A percentile compares a stretch with the other conserved stretches of the same genome.
Evolutionary conservation across 2,888 invertebrate genomes (phyloP).

Genomic region (Brenthis hecate): DNA sequence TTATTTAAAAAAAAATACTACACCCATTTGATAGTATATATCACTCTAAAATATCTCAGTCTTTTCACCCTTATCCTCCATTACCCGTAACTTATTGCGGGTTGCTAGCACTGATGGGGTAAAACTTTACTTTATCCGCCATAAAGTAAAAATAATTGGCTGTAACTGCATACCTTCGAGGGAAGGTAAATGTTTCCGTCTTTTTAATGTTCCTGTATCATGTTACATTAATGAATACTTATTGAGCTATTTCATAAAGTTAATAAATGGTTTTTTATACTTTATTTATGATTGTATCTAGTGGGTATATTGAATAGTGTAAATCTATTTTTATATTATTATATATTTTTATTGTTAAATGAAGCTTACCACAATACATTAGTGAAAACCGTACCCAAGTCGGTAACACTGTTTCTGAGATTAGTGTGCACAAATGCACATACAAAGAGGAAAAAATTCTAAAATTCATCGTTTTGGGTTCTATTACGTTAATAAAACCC

Average conservation of each 20-base stretch:
- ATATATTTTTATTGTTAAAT: too few species aligned
- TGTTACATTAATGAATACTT: constrained; percentile 14
- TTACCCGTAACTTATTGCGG: constrained; percentile 35
- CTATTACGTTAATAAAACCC: too few species aligned
- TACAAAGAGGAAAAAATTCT: too few species aligned
- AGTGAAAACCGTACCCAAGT: too few species aligned
- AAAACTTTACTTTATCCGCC: constrained; percentile 39
- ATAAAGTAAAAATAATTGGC: constrained; percentile 38
- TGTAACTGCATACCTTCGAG: constrained; percentile 25
- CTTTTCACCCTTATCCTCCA: constrained; percentile 34
- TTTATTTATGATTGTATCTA: neutral
- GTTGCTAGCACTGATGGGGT: constrained; percentile 33
- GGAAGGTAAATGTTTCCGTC: constrained; percentile 28
- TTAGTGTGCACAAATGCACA: too few species aligned
- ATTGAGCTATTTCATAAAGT: neutral
- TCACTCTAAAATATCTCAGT: constrained; percentile 33
- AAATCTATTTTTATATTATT: too few species aligned
- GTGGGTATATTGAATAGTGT: neutral
- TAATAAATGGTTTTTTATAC: neutral
- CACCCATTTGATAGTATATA: constrained; percentile 19
- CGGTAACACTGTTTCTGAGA: too few species aligned
- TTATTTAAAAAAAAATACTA: constrained; percentile 11
- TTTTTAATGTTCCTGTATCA: constrained; percentile 29
- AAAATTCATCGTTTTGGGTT: too few species aligned
- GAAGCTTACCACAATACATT: too few species aligned